These are phyloP conservation scores for Grallaria varia DNA, from an alignment of 2,113 vertebrate species.

Conservation along the genomic window DNA sequence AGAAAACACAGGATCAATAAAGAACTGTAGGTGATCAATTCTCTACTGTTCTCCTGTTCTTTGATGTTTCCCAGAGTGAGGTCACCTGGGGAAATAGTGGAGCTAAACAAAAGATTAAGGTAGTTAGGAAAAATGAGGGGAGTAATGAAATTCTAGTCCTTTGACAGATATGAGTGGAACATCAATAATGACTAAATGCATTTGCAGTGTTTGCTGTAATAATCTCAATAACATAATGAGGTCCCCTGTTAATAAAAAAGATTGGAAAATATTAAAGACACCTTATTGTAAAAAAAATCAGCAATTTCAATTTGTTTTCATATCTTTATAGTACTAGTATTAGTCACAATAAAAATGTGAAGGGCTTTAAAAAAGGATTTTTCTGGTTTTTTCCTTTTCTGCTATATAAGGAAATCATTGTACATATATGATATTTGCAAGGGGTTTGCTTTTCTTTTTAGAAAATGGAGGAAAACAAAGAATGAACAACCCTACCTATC, in stretches of 20 bases:
- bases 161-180: conserved; percentile 28
- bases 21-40: neutral
- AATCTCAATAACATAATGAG: conserved; percentile 37
- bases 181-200: conserved; percentile 39
- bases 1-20: neutral
- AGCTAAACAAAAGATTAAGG: conserved; percentile 28
- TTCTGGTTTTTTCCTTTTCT: neutral
- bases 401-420: neutral
- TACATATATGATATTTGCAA: neutral
- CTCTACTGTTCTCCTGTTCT: neutral
- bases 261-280: neutral
- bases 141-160: conserved; percentile 36
- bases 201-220: neutral
- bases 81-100: conserved; percentile 4
- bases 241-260: conserved; percentile 17
- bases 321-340: neutral
- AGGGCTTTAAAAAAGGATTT: neutral
- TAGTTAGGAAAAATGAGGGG: conserved; percentile 16
- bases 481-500: neutral
- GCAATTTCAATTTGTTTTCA: neutral
- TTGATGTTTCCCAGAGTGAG: neutral
- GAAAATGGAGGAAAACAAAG: neutral
- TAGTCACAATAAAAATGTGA: neutral
- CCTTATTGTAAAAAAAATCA: neutral
- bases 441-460: neutral